Percentiles rank a stretch among this genome's conserved stretches.
Evolutionary conservation across 1,140 invertebrate species (phyloP).

Genomic region (Subanguina moxae): DNA sequence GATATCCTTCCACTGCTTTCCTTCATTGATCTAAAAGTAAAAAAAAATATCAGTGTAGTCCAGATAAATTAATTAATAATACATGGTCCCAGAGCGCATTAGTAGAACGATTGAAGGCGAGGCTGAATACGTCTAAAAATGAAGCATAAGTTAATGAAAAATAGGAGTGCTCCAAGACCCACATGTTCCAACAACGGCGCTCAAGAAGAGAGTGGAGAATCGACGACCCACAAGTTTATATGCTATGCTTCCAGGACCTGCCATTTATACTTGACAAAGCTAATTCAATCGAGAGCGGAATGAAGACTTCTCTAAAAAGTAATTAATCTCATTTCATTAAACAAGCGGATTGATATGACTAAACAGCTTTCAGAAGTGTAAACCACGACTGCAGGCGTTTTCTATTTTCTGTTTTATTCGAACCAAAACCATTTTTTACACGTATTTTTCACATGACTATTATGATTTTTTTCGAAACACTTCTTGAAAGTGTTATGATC

Average conservation of each 20-base stretch:
- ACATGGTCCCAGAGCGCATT: not conserved
- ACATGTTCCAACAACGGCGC: constrained; percentile 11
- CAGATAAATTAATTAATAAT: too few species aligned
- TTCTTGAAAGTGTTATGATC: too few species aligned
- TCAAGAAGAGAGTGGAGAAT: constrained; percentile 20
- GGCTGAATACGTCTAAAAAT: not conserved
- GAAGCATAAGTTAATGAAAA: not conserved
- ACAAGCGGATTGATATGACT: too few species aligned
- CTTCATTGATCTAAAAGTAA: constrained; percentile 15
- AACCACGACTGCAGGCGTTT: too few species aligned
- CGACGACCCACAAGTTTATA: constrained; percentile 13
- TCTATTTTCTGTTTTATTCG: too few species aligned
- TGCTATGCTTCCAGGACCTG: not conserved
- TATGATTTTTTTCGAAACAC: too few species aligned
- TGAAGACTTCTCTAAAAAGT: not conserved
- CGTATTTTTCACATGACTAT: too few species aligned
- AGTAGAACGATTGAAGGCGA: not conserved
- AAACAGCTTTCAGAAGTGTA: too few species aligned
- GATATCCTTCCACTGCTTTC: constrained; percentile 31
- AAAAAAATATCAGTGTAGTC: not conserved
- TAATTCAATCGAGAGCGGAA: not conserved
- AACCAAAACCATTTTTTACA: too few species aligned
- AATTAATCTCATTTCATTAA: too few species aligned
- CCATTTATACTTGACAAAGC: not conserved
- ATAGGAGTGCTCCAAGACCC: constrained; percentile 6